phyloP scores from a whole-genome alignment of 2,888 invertebrate genomes.

The Antheraea assamensis region DNA sequence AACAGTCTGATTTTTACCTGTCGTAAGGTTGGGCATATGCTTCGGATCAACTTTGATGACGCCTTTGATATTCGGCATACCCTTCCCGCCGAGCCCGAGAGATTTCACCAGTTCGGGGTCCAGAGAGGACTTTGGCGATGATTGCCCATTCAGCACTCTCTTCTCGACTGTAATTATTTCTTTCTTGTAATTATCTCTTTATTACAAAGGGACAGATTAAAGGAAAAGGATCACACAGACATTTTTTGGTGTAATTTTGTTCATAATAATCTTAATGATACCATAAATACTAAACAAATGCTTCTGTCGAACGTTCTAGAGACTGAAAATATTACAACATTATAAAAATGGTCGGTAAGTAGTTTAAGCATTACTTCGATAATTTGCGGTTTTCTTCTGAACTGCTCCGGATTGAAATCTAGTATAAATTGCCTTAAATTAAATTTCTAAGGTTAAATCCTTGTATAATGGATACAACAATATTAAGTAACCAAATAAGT shows the following conservation, averaged over 20 bases:
- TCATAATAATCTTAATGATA: neutral
- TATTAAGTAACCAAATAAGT: too few relatives aligned
- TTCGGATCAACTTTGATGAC: conserved; percentile 89
- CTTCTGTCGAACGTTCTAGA: too few relatives aligned
- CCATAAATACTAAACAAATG: neutral
- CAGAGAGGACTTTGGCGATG: conserved; percentile 71
- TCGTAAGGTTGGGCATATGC: conserved; percentile 84
- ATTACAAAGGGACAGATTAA: conserved; percentile 20
- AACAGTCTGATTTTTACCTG: conserved; percentile 59
- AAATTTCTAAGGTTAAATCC: too few relatives aligned
- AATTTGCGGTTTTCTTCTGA: too few relatives aligned
- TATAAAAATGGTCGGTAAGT: too few relatives aligned
- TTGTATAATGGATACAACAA: too few relatives aligned
- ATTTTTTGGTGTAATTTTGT: neutral
- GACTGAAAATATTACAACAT: too few relatives aligned
- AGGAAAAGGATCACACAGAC: neutral
- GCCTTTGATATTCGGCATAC: conserved; percentile 84
- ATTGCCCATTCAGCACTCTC: conserved; percentile 76
- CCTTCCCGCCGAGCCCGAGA: conserved; percentile 75
- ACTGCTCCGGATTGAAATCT: too few relatives aligned
- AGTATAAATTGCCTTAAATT: too few relatives aligned
- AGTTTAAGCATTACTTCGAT: too few relatives aligned
- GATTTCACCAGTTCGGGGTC: conserved; percentile 81
- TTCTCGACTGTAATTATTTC: conserved; percentile 60
- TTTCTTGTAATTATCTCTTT: conserved; percentile 24